Evolutionary conservation across 2,888 invertebrate species (phyloP).

Genomic region (Latrodectus hesperus): DNA sequence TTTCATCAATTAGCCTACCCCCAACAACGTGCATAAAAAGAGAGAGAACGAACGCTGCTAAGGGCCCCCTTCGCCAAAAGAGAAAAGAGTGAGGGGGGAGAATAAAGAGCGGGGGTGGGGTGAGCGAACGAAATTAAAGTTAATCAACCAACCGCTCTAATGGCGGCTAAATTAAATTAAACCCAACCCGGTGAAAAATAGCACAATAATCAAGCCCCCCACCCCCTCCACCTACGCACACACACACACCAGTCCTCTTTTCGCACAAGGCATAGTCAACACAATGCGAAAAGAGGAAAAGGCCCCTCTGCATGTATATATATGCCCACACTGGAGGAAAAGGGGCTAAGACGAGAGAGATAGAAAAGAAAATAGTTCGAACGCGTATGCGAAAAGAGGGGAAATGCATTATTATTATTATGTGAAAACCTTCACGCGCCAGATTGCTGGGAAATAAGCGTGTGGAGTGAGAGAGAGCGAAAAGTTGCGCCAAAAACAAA

Average conservation of each 20-base stretch:
- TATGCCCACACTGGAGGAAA: slow-evolving; percentile 33
- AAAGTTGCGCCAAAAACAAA: slow-evolving; percentile 46
- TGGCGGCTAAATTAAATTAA: slow-evolving; percentile 70
- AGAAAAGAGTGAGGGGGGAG: slow-evolving; percentile 13
- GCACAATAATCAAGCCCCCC: slow-evolving; percentile 68
- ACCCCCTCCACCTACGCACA: background rate
- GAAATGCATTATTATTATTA: slow-evolving; percentile 68
- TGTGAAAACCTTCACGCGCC: slow-evolving; percentile 67
- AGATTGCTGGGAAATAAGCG: slow-evolving; percentile 47
- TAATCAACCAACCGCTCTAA: slow-evolving; percentile 69
- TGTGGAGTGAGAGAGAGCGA: slow-evolving; percentile 23
- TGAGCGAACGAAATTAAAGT: slow-evolving; percentile 68
- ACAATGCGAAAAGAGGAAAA: slow-evolving; percentile 57
- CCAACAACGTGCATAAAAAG: slow-evolving; percentile 59
- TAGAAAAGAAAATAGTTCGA: slow-evolving; percentile 62
- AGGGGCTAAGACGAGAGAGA: slow-evolving; percentile 40
- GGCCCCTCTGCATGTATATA: slow-evolving; percentile 40
- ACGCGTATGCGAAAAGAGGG: slow-evolving; percentile 17
- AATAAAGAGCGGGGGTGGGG: slow-evolving; percentile 8
- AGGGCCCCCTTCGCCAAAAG: slow-evolving; percentile 7
- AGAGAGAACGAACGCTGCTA: slow-evolving; percentile 40
- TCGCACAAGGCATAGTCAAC: slow-evolving; percentile 65
- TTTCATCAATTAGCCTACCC: slow-evolving; percentile 69
- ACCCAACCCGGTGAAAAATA: slow-evolving; percentile 69
- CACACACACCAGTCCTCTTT: background rate